Base-by-base conservation (phyloP, 2,797 vertebrate species). In the Tragopan temminckii region DNA sequence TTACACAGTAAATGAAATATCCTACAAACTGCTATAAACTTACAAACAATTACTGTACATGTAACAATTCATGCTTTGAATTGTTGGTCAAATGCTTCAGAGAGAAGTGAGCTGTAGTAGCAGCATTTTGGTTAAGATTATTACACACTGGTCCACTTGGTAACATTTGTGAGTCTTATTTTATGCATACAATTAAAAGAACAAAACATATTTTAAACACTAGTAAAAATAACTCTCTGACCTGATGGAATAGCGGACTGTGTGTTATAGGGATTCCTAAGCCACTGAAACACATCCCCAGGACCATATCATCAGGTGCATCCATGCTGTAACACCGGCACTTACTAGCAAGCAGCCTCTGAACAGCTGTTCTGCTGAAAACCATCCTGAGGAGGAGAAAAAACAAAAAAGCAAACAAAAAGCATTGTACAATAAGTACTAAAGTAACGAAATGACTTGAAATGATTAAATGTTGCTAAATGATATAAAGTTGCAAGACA, bases 161-260 rank as follows among this genome's bases (percentile, higher is more conserved):
- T 21, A 72, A 1, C 53, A 63, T 58, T 72, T 79, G 7, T 18
- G 3, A 85, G 25, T 55, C 21, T 35, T 24, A n/a, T 8, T 78
- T 68, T n/a, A 55, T 2, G 16, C 31, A 16, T 9, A 31, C 3
- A 66, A 19, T 76, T 87, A 55, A 21, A 79, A 90, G 58, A 87
- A 69, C 20, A 2, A 85, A 71, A 82, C 50, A 25, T 9, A 57
- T 52, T 80, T 85, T 55, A 75, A 93, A 59, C 43, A 53, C 12
- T 27, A 53, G 38, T 16, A 53, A 69, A 87, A 38, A 13, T 18
- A 48, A 31, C 15, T 55, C 17, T 88, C 97, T 97, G 95, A 99
- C 99, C 99, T 99, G 99, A 96, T 99, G 99, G 95, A 99, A 99
- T 48, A 99, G 99, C 1, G 99, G 98, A 84, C 99, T 99, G 95